Percentiles rank a stretch among this genome's conserved stretches.
These are phyloP conservation scores for Peucedramus taeniatus DNA, from an alignment of 2,113 vertebrate genomes.

Conservation along the genomic window DNA sequence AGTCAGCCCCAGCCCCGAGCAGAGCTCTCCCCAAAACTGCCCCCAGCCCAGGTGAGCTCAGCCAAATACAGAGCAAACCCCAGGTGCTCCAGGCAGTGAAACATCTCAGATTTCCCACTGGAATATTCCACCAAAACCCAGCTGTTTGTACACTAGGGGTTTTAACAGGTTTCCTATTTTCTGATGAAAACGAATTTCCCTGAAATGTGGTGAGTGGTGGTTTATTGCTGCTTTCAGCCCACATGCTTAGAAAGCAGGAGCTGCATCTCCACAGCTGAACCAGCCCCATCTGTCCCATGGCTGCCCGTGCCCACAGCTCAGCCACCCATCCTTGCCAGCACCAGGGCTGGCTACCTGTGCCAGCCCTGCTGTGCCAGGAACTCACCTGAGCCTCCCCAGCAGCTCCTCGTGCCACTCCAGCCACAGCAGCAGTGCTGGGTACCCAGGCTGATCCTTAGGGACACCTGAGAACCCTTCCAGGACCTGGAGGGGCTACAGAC, in stretches of 20 bases:
- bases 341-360: too few species aligned
- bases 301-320: rapidly evolving
- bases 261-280: background rate
- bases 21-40: background rate
- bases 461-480: background rate
- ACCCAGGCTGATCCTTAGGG: background rate
- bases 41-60: background rate
- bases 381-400: background rate
- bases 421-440: background rate
- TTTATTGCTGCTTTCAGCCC: background rate
- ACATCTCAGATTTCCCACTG: background rate
- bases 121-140: background rate
- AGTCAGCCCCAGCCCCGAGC: background rate
- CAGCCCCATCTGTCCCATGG: background rate
- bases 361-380: rapidly evolving
- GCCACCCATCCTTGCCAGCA: background rate
- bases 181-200: background rate
- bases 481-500: background rate
- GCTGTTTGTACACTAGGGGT: background rate
- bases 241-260: background rate
- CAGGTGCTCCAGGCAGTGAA: rapidly evolving
- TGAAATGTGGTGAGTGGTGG: background rate
- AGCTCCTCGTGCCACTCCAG: background rate
- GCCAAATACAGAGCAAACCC: background rate
- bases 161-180: background rate